Percentiles rank a stretch among this genome's conserved stretches.
Conservation (phyloP, 2,888 invertebrate genomes). For the Lycaena phlaeas region DNA sequence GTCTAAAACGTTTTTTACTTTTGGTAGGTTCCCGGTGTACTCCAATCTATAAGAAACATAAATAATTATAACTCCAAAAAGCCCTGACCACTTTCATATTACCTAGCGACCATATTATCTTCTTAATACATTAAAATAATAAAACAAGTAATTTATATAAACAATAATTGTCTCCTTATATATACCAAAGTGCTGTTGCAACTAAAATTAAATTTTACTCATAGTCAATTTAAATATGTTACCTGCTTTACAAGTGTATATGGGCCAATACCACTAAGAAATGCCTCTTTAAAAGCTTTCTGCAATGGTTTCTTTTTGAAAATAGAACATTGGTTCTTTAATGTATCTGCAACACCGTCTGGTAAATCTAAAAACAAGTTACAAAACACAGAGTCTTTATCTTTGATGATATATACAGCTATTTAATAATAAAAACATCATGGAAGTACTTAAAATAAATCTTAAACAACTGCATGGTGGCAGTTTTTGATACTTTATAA, state of each 20-base stretch:
- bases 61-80: background rate
- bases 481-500: too few species aligned
- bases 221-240: too few species aligned
- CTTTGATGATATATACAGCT: too few species aligned
- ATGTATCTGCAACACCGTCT: constrained; percentile 31
- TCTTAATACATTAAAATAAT: too few species aligned
- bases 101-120: background rate
- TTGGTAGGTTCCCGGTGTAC: constrained; percentile 18
- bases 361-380: constrained; percentile 33
- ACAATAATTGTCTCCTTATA: too few species aligned
- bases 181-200: too few species aligned
- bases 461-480: too few species aligned
- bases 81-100: background rate
- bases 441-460: too few species aligned
- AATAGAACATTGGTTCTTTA: constrained; percentile 38
- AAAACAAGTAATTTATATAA: too few species aligned
- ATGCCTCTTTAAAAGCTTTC: constrained; percentile 47
- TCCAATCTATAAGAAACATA: constrained; percentile 26
- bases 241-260: constrained; percentile 45
- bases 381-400: too few species aligned
- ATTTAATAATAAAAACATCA: too few species aligned
- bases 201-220: too few species aligned
- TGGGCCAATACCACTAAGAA: constrained; percentile 40
- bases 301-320: constrained; percentile 44
- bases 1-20: constrained; percentile 23